Evolutionary conservation across 2,888 invertebrate genomes (phyloP).

Genomic region (Chrysomela aeneicollis): DNA sequence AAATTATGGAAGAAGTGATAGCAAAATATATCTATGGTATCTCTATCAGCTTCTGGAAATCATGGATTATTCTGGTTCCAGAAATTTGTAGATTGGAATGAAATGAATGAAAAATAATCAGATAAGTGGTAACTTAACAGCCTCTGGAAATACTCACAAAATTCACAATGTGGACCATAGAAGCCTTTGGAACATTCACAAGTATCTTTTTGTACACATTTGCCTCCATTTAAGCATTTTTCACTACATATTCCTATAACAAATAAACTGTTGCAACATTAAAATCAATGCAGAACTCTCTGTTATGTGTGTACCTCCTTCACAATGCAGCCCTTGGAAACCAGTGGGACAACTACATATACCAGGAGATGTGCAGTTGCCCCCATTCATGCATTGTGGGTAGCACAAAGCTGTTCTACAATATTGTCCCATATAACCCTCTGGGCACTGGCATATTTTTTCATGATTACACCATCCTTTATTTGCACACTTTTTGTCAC

Average conservation of each 20-base stretch:
- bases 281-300: neutral
- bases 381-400: conserved; percentile 92
- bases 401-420: conserved; percentile 90
- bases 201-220: conserved; percentile 92
- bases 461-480: conserved; percentile 85
- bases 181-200: conserved; percentile 93
- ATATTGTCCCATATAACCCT: conserved; percentile 90
- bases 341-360: conserved; percentile 88
- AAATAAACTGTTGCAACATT: conserved; percentile 31
- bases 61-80: too few relatives aligned
- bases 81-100: too few relatives aligned
- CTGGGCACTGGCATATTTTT: conserved; percentile 86
- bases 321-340: conserved; percentile 76
- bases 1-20: too few relatives aligned
- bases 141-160: conserved; percentile 89
- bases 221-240: conserved; percentile 92
- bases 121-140: too few relatives aligned
- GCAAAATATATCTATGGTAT: too few relatives aligned
- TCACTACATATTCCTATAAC: conserved; percentile 86
- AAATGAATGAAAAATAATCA: too few relatives aligned
- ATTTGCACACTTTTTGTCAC: conserved; percentile 86
- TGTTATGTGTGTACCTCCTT: conserved; percentile 38
- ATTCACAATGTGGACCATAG: conserved; percentile 89
- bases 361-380: conserved; percentile 90
- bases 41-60: too few relatives aligned